These are phyloP conservation scores for Bombylius major DNA, from an alignment of 2,888 invertebrate species.

Conservation along the genomic window DNA sequence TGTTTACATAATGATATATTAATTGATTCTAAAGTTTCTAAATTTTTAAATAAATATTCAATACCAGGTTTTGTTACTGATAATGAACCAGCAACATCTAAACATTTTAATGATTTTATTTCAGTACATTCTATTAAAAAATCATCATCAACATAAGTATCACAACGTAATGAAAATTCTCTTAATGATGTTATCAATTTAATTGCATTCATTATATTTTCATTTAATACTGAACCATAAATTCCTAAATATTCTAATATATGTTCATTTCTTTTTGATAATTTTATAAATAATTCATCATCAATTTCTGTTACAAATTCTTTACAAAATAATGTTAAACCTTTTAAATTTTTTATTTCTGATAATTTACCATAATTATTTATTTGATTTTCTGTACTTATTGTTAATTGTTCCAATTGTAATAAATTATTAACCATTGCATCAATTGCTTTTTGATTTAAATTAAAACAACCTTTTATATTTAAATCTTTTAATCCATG, in stretches of 20 bases:
- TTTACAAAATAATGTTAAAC: slow-evolving; percentile 2
- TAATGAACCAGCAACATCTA: not conserved
- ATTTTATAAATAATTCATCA: slow-evolving; percentile 1
- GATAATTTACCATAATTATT: slow-evolving; percentile 1
- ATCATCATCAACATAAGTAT: not conserved
- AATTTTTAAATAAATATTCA: not conserved
- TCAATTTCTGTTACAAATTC: not conserved
- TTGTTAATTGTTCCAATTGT: slow-evolving; percentile 6
- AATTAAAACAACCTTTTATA: slow-evolving; percentile 9
- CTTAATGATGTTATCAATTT: not conserved
- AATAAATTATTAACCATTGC: slow-evolving; percentile 2
- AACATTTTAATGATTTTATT: slow-evolving; percentile 3
- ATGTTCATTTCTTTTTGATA: not conserved
- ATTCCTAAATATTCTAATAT: slow-evolving; percentile 2
- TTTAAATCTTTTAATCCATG: slow-evolving; percentile 8
- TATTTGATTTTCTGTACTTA: slow-evolving; percentile 5
- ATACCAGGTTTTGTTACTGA: not conserved
- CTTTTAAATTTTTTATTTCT: slow-evolving; percentile 3
- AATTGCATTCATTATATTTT: not conserved
- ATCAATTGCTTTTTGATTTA: slow-evolving; percentile 3
- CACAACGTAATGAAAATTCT: slow-evolving; percentile 1
- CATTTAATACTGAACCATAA: not conserved
- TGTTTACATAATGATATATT: slow-evolving; percentile 3
- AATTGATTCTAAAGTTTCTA: not conserved
- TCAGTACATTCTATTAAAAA: not conserved